These are phyloP conservation scores for Gopherus evgoodei DNA, from an alignment of 2,113 vertebrate species.

Conservation along the genomic window DNA sequence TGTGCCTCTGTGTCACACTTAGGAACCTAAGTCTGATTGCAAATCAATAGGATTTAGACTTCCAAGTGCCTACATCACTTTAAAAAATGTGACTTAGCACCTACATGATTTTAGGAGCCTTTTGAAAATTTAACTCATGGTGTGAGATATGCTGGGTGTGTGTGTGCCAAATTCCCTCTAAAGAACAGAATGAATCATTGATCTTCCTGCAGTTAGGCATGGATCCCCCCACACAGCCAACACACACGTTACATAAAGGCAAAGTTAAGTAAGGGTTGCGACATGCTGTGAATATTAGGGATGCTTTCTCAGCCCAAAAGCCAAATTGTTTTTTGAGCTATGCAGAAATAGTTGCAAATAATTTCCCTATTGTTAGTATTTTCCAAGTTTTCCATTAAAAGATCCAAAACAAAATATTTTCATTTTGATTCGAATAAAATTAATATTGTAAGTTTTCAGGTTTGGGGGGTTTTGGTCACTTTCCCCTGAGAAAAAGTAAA, in stretches of 20 bases:
- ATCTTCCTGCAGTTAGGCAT: background rate
- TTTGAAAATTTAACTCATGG: background rate
- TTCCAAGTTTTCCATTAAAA: background rate
- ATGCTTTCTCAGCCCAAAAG: background rate
- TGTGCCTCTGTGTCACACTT: too few species aligned
- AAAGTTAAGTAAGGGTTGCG: background rate
- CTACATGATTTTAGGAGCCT: background rate
- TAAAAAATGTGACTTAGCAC: background rate
- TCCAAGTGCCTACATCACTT: too few species aligned
- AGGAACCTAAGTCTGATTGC: too few species aligned
- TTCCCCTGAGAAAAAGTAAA: background rate
- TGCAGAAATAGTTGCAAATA: background rate
- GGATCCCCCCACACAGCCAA: background rate
- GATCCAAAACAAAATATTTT: background rate
- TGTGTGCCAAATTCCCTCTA: too few species aligned
- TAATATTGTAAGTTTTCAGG: background rate
- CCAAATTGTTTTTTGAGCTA: background rate
- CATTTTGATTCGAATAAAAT: background rate
- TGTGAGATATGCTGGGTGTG: background rate
- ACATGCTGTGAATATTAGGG: background rate
- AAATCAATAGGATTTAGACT: too few species aligned
- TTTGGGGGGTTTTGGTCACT: background rate
- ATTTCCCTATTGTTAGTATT: background rate
- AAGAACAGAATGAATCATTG: too few species aligned
- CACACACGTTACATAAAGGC: background rate